phyloP scores from a whole-genome alignment of 2,888 invertebrate species.

The Metopia argyrocephala region DNA sequence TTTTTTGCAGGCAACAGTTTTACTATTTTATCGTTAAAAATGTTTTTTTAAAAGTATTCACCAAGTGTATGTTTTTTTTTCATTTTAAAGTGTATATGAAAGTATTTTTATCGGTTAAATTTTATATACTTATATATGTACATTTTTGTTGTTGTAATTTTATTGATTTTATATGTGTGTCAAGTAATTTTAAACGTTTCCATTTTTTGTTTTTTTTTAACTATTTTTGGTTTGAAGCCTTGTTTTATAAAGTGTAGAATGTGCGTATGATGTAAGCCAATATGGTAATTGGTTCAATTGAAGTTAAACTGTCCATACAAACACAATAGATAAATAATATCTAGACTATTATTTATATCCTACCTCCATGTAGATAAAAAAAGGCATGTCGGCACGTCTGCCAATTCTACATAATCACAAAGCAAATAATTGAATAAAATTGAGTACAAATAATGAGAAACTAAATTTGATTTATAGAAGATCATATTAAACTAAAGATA shows the following conservation, averaged over 20 bases:
- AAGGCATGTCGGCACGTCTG: too few species aligned
- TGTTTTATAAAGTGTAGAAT: conserved; percentile 52
- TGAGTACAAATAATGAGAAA: too few species aligned
- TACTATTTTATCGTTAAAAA: neutral
- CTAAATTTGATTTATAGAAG: too few species aligned
- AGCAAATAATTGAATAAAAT: too few species aligned
- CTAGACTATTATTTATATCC: too few species aligned
- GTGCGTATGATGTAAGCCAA: conserved; percentile 63
- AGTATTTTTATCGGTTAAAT: neutral
- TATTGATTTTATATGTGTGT: conserved; percentile 38
- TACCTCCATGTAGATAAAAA: too few species aligned
- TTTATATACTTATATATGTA: conserved; percentile 27
- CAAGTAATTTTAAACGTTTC: conserved; percentile 34
- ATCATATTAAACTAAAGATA: too few species aligned
- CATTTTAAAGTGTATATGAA: neutral
- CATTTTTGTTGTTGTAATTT: neutral
- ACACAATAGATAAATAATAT: neutral
- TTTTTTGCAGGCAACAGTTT: neutral
- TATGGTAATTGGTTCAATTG: conserved; percentile 58
- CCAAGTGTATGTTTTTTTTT: neutral
- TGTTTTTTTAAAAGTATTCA: neutral
- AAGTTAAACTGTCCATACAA: conserved; percentile 16
- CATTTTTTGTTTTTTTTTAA: neutral
- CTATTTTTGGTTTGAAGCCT: conserved; percentile 50
- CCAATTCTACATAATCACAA: too few species aligned